Conservation (phyloP, 2,797 vertebrate species). For the Pelodytes ibericus region DNA sequence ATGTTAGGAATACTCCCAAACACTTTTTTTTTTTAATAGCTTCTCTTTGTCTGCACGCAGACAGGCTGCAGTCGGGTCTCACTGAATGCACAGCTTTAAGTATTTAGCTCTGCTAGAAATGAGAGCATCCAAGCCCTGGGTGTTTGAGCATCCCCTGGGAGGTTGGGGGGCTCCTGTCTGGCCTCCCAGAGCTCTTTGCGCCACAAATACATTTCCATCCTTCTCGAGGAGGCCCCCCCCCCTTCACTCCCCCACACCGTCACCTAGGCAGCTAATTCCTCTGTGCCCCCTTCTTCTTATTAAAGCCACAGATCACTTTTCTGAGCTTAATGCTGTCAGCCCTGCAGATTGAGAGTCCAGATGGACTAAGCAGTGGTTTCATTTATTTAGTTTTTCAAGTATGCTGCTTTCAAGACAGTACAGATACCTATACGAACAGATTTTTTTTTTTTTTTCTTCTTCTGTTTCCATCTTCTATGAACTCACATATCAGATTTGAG, state of each 20-base stretch:
- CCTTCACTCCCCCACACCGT: slow-evolving; percentile 72
- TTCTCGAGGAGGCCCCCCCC: slow-evolving; percentile 73
- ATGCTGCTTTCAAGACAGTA: no score
- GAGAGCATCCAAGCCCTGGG: slow-evolving; percentile 80
- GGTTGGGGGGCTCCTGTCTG: slow-evolving; percentile 72
- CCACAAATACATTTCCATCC: slow-evolving; percentile 82
- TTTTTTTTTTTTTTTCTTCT: neutral
- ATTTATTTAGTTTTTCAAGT: slow-evolving; percentile 14
- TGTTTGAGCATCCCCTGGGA: slow-evolving; percentile 77
- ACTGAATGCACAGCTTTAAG: slow-evolving; percentile 74
- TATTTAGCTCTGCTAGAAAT: slow-evolving; percentile 75
- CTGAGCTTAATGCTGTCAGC: slow-evolving; percentile 80
- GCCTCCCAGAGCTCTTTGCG: slow-evolving; percentile 77
- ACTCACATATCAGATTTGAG: neutral
- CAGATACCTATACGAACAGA: neutral
- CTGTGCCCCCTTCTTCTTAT: slow-evolving; percentile 91
- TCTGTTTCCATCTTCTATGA: neutral
- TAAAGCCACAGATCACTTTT: slow-evolving; percentile 99
- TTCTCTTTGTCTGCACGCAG: slow-evolving; percentile 52
- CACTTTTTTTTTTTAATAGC: slow-evolving; percentile 27
- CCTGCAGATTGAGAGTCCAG: slow-evolving; percentile 74
- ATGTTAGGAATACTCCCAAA: neutral
- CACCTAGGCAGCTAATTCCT: slow-evolving; percentile 97
- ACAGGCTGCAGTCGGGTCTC: slow-evolving; percentile 67
- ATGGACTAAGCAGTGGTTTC: slow-evolving; percentile 64